These are phyloP conservation scores for Acheta domesticus DNA, from an alignment of 2,888 invertebrate species.

Conservation along the genomic window DNA sequence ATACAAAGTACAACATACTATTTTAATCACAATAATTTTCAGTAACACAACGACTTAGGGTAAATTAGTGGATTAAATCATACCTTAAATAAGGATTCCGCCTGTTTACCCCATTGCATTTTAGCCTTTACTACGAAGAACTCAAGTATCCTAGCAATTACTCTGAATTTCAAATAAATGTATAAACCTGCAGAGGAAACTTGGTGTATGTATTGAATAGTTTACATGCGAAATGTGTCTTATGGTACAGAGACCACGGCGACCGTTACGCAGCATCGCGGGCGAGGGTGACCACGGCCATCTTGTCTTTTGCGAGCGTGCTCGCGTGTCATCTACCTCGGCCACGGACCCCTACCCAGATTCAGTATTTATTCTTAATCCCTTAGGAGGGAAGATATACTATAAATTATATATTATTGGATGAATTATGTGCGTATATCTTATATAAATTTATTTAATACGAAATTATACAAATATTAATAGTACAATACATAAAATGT, in stretches of 20 bases:
- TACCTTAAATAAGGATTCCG: too few species aligned
- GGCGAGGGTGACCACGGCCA: not conserved
- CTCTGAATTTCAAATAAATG: too few species aligned
- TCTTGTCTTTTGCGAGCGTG: not conserved
- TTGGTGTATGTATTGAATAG: too few species aligned
- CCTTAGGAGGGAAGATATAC: slow-evolving; percentile 5
- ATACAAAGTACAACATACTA: too few species aligned
- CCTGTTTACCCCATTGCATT: not conserved
- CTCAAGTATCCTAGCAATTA: not conserved
- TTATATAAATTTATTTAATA: slow-evolving; percentile 8
- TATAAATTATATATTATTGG: not conserved
- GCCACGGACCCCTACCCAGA: not conserved
- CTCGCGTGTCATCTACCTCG: slow-evolving; percentile 3
- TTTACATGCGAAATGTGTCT: too few species aligned
- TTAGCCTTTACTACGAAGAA: not conserved
- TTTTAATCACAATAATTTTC: too few species aligned
- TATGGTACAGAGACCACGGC: too few species aligned
- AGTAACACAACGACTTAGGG: too few species aligned
- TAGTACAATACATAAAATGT: not conserved
- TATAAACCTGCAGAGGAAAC: too few species aligned
- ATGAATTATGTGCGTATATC: not conserved
- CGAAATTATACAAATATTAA: not conserved
- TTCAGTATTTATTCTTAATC: slow-evolving; percentile 2
- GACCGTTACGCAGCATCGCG: too few species aligned
- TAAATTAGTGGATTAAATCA: too few species aligned